Evolutionary conservation across 2,797 vertebrate species (phyloP).

Genomic region (Coregonus sp.): DNA sequence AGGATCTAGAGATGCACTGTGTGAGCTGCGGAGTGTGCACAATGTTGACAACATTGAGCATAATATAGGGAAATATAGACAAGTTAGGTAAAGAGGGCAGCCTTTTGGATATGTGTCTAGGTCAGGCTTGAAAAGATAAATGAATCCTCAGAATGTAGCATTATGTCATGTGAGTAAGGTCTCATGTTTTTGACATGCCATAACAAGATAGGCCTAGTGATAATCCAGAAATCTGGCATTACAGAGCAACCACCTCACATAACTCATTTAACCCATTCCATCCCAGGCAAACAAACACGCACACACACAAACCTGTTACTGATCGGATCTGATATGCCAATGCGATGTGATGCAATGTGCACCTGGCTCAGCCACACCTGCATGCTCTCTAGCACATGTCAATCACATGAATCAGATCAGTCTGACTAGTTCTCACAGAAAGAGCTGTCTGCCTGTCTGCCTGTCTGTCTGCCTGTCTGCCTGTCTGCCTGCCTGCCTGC

Average conservation of each 20-base stretch:
- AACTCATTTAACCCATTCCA: conserved; percentile 29
- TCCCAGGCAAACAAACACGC: conserved; percentile 12
- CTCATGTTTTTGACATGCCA: no score
- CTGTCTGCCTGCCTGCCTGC: no score
- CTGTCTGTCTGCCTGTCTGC: no score
- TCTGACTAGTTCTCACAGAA: conserved; percentile 54
- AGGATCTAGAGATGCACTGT: no score
- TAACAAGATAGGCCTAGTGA: conserved; percentile 28
- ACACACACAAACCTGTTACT: neutral
- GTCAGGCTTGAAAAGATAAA: no score
- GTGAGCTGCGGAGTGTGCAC: no score
- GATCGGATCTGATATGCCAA: conserved; percentile 3
- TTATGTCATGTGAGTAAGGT: conserved; percentile 33
- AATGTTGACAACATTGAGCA: no score
- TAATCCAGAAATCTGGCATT: conserved; percentile 54
- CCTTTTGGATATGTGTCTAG: no score
- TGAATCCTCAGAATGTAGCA: conserved; percentile 38
- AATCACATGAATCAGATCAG: conserved; percentile 66
- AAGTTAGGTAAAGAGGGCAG: neutral
- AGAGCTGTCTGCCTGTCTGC: conserved; percentile 13
- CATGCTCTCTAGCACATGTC: conserved; percentile 45
- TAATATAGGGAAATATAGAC: conserved; percentile 52
- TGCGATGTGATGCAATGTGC: conserved; percentile 30
- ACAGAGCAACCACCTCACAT: conserved; percentile 33
- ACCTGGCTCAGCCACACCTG: conserved; percentile 69